Conservation (phyloP, 2,797 vertebrate species). For the Glossophaga mutica region DNA sequence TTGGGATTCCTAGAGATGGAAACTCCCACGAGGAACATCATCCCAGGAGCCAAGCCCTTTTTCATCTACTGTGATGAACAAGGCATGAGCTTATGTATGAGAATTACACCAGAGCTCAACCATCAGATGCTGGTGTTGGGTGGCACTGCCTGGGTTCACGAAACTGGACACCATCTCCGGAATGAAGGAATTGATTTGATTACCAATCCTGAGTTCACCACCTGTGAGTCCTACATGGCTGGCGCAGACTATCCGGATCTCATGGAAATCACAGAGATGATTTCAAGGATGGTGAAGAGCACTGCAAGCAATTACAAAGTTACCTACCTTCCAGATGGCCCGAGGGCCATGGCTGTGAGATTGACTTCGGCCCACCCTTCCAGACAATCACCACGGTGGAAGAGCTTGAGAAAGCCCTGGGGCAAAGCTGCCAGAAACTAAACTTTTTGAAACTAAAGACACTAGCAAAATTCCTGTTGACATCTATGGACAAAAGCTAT, state of each 20-base stretch:
- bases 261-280: not conserved
- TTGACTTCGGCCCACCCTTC: not conserved
- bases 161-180: not conserved
- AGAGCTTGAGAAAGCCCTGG: not conserved
- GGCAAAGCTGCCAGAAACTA: not conserved
- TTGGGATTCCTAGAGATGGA: not conserved
- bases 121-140: not conserved
- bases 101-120: not conserved
- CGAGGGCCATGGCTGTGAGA: not conserved
- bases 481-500: not conserved
- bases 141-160: not conserved
- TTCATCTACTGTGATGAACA: conserved; percentile 75
- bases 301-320: not conserved
- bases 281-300: not conserved
- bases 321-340: not conserved
- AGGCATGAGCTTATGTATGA: not conserved
- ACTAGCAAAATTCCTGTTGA: not conserved
- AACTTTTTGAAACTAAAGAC: not conserved
- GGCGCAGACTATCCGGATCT: not conserved
- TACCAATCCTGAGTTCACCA: not conserved
- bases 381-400: not conserved
- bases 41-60: conserved; percentile 95
- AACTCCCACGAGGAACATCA: not conserved
- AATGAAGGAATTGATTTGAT: not conserved
- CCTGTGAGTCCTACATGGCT: not conserved